Evolutionary conservation across 1,140 invertebrate genomes (phyloP), one percentile per base, ranked within the genome.

Genomic region (Ceratina calcarata): DNA sequence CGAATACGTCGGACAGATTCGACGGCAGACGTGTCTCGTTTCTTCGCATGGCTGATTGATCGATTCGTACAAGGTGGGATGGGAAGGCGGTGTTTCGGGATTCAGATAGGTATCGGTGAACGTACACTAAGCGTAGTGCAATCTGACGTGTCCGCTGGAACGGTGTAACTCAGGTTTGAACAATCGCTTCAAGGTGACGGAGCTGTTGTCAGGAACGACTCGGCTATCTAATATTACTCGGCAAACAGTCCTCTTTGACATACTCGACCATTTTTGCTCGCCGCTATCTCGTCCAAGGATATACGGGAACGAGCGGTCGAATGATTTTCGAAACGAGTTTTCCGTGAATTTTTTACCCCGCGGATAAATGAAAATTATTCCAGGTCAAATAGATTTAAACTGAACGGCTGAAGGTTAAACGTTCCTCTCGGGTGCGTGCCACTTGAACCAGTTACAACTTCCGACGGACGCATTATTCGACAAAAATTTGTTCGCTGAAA

Each of bases 401-500:
- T 71, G 69, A 71, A 71, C 69, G 55, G 69, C 57, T 12, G 51
- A 71, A 71, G 69, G 69, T 71, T 71, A 71, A 71, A 60, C 55
- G 69, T 49, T 71, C 24, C 57, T 37, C 69, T 71, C 69, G 37
- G 37, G 57, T n/a, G 55, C 55, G 32, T 60, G 32, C 69, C 69
- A 71, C 69, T 71, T 71, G 69, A 71, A 71, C 69, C 69, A 72
- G 57, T 72, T 72, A 61, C 68, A 58, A 71, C 68, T 71, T 71
- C 58, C 68, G 53, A 58, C 68, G 55, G 68, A 58, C 68, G 68
- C 70, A 61, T 61, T 61, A 45, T 72, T 72, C 70, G 37, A 24
- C 6, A 45, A 45, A 45, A 45, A 45, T 45, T 45, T 45, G 37
- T 45, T 45, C 37, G 37, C 37, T 45, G 37, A 72, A 72, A 72